phyloP scores from a whole-genome alignment of 2,797 vertebrate species.

The Diceros bicornis region DNA sequence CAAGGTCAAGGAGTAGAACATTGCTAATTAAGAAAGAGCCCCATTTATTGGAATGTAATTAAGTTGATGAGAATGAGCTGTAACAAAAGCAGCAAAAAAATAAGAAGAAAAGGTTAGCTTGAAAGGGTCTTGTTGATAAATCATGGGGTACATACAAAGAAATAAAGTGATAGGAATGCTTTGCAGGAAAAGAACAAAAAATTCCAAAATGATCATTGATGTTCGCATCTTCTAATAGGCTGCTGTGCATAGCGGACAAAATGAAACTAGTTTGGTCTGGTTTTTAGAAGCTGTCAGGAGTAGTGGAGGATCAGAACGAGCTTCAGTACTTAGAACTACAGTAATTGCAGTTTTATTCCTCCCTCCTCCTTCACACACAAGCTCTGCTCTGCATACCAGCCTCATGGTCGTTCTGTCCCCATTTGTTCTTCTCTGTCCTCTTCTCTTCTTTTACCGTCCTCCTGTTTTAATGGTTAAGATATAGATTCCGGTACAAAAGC shows the following conservation, averaged over 20 bases:
- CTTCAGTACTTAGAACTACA: not conserved
- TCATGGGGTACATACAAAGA: not conserved
- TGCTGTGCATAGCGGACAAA: not conserved
- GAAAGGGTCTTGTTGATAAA: not conserved
- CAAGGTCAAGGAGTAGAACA: conserved; percentile 44
- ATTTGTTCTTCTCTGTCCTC: not conserved
- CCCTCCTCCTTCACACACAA: not conserved
- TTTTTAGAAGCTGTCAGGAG: not conserved
- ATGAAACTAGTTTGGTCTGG: not conserved
- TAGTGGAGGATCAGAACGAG: not conserved
- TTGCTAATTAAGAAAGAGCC: conserved; percentile 57
- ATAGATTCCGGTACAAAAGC: not conserved
- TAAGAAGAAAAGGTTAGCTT: not conserved
- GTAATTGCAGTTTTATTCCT: not conserved
- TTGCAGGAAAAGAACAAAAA: not conserved
- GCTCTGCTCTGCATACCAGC: not conserved
- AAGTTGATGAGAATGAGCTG: conserved; percentile 36
- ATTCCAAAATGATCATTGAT: not conserved
- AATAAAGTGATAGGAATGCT: not conserved
- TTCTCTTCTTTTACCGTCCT: not conserved
- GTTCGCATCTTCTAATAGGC: not conserved
- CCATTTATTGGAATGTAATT: conserved; percentile 58
- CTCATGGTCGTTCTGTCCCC: not conserved
- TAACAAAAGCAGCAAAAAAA: not conserved
- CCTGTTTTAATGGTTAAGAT: not conserved